Evolutionary conservation across 2,888 invertebrate species (phyloP), one percentile per base, ranked within the genome.

Genomic region (Caradrina kadenii): DNA sequence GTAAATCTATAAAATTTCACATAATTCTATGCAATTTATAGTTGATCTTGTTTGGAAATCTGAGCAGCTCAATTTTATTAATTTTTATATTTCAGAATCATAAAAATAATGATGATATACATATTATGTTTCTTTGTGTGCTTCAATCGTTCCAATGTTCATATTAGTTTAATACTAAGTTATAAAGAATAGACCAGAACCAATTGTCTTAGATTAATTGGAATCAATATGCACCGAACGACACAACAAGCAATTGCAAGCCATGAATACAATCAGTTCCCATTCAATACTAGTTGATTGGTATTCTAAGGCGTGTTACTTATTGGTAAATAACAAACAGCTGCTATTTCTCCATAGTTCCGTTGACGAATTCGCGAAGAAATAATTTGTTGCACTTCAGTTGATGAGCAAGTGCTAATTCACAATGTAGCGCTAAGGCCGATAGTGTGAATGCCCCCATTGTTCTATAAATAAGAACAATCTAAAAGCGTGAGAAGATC

Each of bases 191-290:
- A 61, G 13, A 58, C 42, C 10, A 15, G 17, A 22, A 59, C 17
- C 52, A 62, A 48, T 59, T 31, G 55, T 48, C 26, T 26, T 59
- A n/a, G 26, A 50, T 56, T 63, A 49, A 67, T 77, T 63, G 49
- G 45, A 77, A 73, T 77, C 56, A 63, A 62, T 65, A 50, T 76
- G 50, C 65, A 54, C 49, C 21, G 19, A 55, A 59, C 26, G n/a
- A 22, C 53, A 45, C 42, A 64, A 35, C 52, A 50, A 71, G 56
- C 39, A 54, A 73, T 63, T 66, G 50, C 21, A 53, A 61, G 10
- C 52, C 39, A 61, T 58, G 45, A 50, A 55, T 55, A 60, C 26
- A 60, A 76, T 76, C 22, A 52, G 19, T 45, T 17, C 7, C 59
- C 11, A 69, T 75, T 59, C 26, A 60, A 69, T 52, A 50, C n/a